Evolutionary conservation across 2,888 invertebrate genomes (phyloP).

Genomic region (Drosophila fungiperda): DNA sequence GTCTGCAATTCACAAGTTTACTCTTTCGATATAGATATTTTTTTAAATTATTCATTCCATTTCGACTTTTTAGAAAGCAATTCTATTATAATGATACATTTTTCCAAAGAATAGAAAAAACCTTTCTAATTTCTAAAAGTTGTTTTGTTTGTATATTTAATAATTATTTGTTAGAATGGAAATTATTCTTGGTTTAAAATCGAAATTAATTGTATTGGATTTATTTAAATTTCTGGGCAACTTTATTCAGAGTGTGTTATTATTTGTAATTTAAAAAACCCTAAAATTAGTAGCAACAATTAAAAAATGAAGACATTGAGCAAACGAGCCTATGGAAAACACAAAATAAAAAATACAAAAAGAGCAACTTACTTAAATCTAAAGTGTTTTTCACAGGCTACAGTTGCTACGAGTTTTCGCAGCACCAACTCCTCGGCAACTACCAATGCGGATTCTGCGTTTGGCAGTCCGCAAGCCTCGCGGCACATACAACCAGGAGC

Average conservation of each 20-base stretch:
- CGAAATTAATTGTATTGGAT: too few relatives aligned
- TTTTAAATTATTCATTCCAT: neutral
- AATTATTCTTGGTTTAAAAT: neutral
- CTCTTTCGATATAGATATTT: too few relatives aligned
- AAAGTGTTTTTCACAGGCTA: conserved; percentile 13
- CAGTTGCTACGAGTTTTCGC: conserved; percentile 80
- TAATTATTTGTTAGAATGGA: neutral
- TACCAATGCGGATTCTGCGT: conserved; percentile 84
- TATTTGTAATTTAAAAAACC: neutral
- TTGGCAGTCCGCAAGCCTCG: conserved; percentile 86
- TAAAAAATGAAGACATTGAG: neutral
- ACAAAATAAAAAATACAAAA: neutral
- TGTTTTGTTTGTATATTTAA: neutral
- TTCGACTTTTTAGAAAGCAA: neutral
- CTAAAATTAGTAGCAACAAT: neutral
- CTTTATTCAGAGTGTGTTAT: neutral
- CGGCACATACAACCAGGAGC: conserved; percentile 32
- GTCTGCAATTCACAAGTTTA: too few relatives aligned
- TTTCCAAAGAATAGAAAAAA: neutral
- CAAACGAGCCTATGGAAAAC: neutral
- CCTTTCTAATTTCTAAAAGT: neutral
- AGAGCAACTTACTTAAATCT: neutral
- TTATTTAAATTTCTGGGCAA: neutral
- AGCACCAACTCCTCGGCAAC: conserved; percentile 83
- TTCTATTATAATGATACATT: neutral